Conservation (phyloP, 2,888 invertebrate genomes). For the Catocala sponsa region DNA sequence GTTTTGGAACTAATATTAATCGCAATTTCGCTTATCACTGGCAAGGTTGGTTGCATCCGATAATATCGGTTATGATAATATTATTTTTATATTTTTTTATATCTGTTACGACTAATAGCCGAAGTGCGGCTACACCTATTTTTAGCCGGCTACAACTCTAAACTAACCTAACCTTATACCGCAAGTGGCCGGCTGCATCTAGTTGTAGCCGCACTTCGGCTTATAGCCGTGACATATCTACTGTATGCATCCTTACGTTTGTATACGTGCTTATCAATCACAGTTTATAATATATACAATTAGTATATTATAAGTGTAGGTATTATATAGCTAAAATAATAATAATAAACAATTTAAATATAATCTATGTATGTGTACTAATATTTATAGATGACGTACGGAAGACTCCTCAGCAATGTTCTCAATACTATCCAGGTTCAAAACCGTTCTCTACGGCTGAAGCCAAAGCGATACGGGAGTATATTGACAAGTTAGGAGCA, state of each 20-base stretch:
- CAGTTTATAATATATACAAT: too few species aligned
- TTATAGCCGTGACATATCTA: too few species aligned
- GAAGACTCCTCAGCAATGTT: slow-evolving; percentile 74
- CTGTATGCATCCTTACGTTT: too few species aligned
- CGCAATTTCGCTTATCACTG: slow-evolving; percentile 84
- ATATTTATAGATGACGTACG: slow-evolving; percentile 71
- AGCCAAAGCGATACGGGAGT: slow-evolving; percentile 73
- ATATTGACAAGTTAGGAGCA: slow-evolving; percentile 70
- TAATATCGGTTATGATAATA: slow-evolving; percentile 15
- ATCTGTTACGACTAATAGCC: too few species aligned
- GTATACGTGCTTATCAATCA: too few species aligned
- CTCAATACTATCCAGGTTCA: slow-evolving; percentile 75
- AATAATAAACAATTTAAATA: neutral
- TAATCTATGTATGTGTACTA: too few species aligned
- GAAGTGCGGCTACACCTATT: too few species aligned
- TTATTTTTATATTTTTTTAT: neutral
- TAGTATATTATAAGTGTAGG: too few species aligned
- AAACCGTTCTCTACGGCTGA: slow-evolving; percentile 78
- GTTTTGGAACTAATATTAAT: slow-evolving; percentile 80
- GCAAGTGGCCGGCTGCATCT: too few species aligned
- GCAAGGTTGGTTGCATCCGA: slow-evolving; percentile 69
- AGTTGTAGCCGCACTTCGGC: too few species aligned
- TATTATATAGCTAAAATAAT: neutral
- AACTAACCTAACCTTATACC: too few species aligned
- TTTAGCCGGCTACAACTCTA: too few species aligned